Evolutionary conservation across 1,140 invertebrate genomes (phyloP).

Genomic region (Heterodera carotae): DNA sequence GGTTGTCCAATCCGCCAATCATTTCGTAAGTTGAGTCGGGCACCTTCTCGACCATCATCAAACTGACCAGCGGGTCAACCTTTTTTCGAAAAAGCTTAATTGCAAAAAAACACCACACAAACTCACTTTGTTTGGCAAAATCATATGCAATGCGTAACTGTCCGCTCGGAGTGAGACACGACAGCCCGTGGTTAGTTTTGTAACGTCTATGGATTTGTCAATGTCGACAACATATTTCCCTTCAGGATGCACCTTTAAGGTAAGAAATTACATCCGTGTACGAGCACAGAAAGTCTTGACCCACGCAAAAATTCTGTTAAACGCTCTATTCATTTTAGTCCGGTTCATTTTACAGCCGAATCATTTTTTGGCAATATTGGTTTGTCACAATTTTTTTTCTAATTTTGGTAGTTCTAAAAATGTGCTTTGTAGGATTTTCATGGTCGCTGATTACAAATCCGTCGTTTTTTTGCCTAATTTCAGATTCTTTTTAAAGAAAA

Average conservation of each 20-base stretch:
- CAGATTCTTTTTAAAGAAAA: no score
- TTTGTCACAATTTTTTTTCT: no score
- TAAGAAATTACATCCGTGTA: neutral
- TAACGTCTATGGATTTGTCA: constrained; percentile 99
- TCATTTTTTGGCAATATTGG: no score
- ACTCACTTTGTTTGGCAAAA: constrained; percentile 89
- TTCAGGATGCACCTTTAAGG: constrained; percentile 85
- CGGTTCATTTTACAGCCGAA: no score
- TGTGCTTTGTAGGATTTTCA: no score
- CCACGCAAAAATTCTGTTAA: no score
- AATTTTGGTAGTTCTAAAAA: no score
- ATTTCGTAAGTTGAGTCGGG: constrained; percentile 99
- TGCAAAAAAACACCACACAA: neutral
- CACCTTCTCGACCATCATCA: constrained; percentile 99
- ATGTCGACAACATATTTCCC: constrained; percentile 99
- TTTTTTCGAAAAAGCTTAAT: constrained; percentile 53
- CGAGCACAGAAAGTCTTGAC: no score
- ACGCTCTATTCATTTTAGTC: no score
- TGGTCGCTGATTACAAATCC: no score
- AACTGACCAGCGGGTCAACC: constrained; percentile 97
- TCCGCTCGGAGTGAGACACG: constrained; percentile 96
- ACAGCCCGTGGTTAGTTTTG: constrained; percentile 94
- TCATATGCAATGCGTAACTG: constrained; percentile 97
- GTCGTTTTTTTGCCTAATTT: no score
- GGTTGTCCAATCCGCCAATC: constrained; percentile 98